phyloP scores from a whole-genome alignment of 2,888 invertebrate species.

The Rotaria magnacalcarata region DNA sequence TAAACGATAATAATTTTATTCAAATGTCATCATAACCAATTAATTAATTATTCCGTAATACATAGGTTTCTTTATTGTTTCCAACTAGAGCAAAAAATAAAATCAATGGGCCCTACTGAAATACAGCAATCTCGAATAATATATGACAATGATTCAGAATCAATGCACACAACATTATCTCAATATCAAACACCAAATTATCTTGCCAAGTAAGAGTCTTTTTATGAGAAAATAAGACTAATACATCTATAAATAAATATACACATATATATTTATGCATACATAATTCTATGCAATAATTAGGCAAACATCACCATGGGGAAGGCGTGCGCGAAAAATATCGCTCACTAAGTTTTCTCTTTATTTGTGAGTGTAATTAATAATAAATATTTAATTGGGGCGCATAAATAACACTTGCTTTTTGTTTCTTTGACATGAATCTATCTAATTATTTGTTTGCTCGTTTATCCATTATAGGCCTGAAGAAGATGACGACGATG shows the following conservation, averaged over 20 bases:
- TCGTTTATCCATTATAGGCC: neutral
- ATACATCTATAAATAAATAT: too few relatives aligned
- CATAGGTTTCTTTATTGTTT: neutral
- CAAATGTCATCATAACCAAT: too few relatives aligned
- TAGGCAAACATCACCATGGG: neutral
- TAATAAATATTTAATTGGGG: neutral
- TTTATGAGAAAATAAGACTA: too few relatives aligned
- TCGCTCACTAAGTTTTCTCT: neutral
- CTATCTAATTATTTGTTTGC: too few relatives aligned
- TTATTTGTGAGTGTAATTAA: neutral
- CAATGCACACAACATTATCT: neutral
- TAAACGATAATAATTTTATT: too few relatives aligned
- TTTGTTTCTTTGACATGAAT: too few relatives aligned
- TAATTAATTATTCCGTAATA: too few relatives aligned
- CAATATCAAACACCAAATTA: neutral
- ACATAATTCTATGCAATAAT: neutral
- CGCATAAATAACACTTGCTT: too few relatives aligned
- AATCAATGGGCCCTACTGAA: conserved; percentile 22
- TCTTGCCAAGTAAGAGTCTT: neutral
- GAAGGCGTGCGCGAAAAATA: neutral
- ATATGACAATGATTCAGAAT: neutral
- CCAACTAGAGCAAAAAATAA: neutral
- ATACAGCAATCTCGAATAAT: neutral
- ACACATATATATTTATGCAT: too few relatives aligned
- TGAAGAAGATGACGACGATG: conserved; percentile 13